These are phyloP conservation scores for Cottoperca gobio DNA, from an alignment of 2,797 vertebrate genomes.

Conservation along the genomic window DNA sequence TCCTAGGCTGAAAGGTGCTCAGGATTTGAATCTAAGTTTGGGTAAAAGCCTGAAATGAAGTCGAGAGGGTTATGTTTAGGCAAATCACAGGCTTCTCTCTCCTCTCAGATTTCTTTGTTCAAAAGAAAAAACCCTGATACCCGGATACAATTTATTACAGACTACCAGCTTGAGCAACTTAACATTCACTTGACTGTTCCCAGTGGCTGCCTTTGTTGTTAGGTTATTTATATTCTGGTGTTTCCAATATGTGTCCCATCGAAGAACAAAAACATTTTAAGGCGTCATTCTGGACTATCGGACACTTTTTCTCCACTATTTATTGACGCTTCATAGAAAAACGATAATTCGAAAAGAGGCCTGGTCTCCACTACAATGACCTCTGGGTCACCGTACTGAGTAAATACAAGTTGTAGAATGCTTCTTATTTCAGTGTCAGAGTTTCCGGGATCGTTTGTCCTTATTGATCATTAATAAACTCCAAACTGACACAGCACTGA, in stretches of 20 bases:
- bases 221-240: background rate
- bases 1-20: background rate
- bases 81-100: background rate
- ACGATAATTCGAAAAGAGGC: background rate
- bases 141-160: background rate
- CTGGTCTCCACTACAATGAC: background rate
- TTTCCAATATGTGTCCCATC: background rate
- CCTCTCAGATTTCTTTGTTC: background rate
- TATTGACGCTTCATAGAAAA: background rate
- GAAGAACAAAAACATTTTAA: background rate
- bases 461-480: too few relatives aligned
- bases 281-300: background rate
- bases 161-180: background rate
- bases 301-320: background rate
- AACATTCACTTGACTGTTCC: background rate
- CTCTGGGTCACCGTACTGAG: background rate
- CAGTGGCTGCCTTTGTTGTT: background rate
- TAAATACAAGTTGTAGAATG: background rate
- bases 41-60: background rate
- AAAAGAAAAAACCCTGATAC: background rate
- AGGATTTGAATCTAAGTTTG: background rate
- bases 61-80: too few relatives aligned
- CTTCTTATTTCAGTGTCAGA: background rate
- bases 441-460: background rate
- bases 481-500: too few relatives aligned